Evolutionary conservation across 2,113 vertebrate species (phyloP).

Genomic region (Zootoca vivipara): DNA sequence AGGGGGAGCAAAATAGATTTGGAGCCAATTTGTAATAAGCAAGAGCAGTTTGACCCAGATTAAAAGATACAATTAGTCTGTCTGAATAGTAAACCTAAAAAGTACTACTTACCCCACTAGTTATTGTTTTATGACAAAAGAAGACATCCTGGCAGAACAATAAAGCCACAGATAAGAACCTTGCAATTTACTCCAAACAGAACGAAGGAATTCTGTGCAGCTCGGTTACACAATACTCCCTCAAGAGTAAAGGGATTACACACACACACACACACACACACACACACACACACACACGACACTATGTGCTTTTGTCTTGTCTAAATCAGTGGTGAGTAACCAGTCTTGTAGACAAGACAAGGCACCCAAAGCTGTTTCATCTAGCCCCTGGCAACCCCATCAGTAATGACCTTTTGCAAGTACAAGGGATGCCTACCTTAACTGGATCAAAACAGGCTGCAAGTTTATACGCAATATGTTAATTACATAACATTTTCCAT

Average conservation of each 20-base stretch:
- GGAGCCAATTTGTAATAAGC: slow-evolving; percentile 80
- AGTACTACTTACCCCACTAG: slow-evolving; percentile 79
- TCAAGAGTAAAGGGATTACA: slow-evolving; percentile 29
- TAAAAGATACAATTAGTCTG: slow-evolving; percentile 87
- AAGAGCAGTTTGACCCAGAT: slow-evolving; percentile 84
- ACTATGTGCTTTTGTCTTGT: not conserved
- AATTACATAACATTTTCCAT: no score
- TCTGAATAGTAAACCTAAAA: slow-evolving; percentile 82
- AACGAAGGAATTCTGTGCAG: slow-evolving; percentile 36
- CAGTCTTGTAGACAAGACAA: not conserved
- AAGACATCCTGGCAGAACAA: slow-evolving; percentile 77
- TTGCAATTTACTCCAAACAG: slow-evolving; percentile 75
- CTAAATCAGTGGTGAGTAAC: not conserved
- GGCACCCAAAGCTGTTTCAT: no score
- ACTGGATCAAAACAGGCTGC: no score
- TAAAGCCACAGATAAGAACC: slow-evolving; percentile 72
- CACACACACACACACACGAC: not conserved
- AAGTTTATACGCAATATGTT: no score
- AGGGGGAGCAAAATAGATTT: slow-evolving; percentile 41
- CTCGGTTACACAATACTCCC: slow-evolving; percentile 37
- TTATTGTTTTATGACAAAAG: slow-evolving; percentile 83
- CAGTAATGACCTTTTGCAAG: not conserved
- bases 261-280: not conserved
- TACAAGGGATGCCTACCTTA: no score
- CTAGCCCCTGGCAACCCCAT: not conserved